Evolutionary conservation across 1,140 invertebrate genomes (phyloP).

Genomic region (Saccostrea echinata): DNA sequence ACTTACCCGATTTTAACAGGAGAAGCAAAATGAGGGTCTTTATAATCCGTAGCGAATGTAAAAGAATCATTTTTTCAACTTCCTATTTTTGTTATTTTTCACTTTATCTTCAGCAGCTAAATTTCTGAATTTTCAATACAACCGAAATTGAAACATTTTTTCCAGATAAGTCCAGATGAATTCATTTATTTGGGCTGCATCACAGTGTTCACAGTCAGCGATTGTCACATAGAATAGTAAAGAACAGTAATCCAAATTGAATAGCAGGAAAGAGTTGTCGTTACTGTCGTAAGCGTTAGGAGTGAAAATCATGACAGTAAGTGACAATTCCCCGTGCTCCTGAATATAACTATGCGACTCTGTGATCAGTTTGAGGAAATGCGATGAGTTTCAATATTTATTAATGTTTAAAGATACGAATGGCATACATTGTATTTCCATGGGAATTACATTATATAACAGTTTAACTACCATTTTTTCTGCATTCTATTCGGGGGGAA

Average conservation of each 20-base stretch:
- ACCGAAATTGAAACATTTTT: neutral
- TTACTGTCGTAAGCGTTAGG: neutral
- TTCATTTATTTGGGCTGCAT: neutral
- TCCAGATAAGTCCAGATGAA: neutral
- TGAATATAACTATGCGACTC: neutral
- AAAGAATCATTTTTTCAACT: conserved; percentile 12
- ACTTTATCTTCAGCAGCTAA: neutral
- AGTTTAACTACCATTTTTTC: too few species aligned
- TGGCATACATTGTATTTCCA: neutral
- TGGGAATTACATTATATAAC: neutral
- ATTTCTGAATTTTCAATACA: neutral
- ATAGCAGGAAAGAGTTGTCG: neutral
- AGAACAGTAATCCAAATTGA: neutral
- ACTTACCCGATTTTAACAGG: neutral
- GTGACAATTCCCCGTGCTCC: neutral
- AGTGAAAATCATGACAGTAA: neutral
- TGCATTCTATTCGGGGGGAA: too few species aligned
- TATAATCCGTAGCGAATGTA: neutral
- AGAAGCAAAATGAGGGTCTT: neutral
- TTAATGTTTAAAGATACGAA: neutral
- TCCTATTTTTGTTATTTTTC: neutral
- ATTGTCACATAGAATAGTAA: neutral
- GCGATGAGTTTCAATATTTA: neutral
- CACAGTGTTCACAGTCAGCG: neutral
- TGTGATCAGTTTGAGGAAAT: neutral